These are phyloP conservation scores for Neoniphon sammara DNA, from an alignment of 2,797 vertebrate species.

Conservation along the genomic window DNA sequence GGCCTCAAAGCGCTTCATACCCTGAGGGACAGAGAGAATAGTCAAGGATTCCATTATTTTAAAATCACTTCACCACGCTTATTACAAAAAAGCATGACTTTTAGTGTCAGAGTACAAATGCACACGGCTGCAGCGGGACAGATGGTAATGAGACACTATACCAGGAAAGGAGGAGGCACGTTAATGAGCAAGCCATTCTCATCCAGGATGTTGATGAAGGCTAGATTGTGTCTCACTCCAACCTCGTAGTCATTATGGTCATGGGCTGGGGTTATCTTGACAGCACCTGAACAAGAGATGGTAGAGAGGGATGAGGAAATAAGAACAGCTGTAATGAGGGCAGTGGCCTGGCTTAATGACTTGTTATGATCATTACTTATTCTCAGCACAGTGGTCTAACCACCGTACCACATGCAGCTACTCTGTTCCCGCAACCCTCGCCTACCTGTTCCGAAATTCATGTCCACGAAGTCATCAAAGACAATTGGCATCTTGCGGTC, in stretches of 20 bases:
- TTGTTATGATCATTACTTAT: conserved; percentile 36
- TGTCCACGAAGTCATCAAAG: conserved; percentile 92
- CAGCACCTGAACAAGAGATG: conserved; percentile 83
- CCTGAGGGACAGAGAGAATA: conserved; percentile 74
- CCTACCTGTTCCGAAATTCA: conserved; percentile 91
- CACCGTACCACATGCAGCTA: conserved; percentile 1
- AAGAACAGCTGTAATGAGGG: conserved; percentile 16
- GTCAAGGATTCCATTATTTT: conserved; percentile 12
- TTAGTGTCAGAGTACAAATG: conserved; percentile 42
- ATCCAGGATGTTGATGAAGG: conserved; percentile 91
- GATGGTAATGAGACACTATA: conserved; percentile 73
- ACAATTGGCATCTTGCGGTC: conserved; percentile 88
- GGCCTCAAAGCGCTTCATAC: conserved; percentile 92
- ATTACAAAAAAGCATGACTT: conserved; percentile 35
- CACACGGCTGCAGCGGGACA: conserved; percentile 39
- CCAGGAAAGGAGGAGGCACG: conserved; percentile 91
- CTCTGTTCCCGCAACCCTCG: not conserved
- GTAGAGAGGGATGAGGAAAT: not conserved
- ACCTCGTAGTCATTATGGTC: conserved; percentile 95
- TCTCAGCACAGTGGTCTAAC: conserved; percentile 7
- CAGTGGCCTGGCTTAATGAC: conserved; percentile 28
- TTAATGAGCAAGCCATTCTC: conserved; percentile 89
- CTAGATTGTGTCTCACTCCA: conserved; percentile 87
- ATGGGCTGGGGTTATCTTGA: conserved; percentile 96
- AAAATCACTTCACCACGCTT: conserved; percentile 8